Evolutionary conservation across 92 coral and sea anemone species (phyloP).

Genomic region (Phenganax stokvisi): DNA sequence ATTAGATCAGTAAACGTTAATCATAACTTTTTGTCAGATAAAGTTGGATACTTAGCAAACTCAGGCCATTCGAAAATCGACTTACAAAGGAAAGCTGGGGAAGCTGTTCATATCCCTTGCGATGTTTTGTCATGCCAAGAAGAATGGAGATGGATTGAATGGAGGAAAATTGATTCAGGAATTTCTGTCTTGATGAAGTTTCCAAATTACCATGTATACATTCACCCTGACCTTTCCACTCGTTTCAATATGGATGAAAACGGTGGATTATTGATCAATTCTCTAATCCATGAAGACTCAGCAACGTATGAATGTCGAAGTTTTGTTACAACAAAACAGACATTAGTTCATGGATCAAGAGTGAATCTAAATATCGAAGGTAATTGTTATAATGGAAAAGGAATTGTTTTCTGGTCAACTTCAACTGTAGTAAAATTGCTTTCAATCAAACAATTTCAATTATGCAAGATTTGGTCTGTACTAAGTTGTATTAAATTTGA

Average conservation of each 20-base stretch:
- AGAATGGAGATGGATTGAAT: constrained; percentile 52
- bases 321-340: constrained; percentile 48
- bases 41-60: not conserved
- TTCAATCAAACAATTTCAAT: too few species aligned
- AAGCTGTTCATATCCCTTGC: constrained; percentile 4
- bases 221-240: constrained; percentile 61
- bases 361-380: constrained; percentile 67
- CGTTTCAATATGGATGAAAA: constrained; percentile 68
- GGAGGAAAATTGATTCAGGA: constrained; percentile 75
- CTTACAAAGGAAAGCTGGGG: constrained; percentile 5
- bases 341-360: constrained; percentile 65
- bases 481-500: too few species aligned
- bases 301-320: constrained; percentile 77
- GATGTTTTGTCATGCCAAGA: not conserved
- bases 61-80: not conserved
- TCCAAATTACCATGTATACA: constrained; percentile 68
- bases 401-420: too few species aligned
- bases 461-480: too few species aligned
- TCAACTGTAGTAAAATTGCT: not conserved
- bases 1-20: not conserved
- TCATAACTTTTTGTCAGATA: not conserved
- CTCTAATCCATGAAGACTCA: constrained; percentile 62
- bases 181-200: constrained; percentile 70
- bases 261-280: constrained; percentile 68
- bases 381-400: constrained; percentile 32